These are phyloP conservation scores for Melanostoma scalare DNA, from an alignment of 2,888 invertebrate species.

Conservation along the genomic window DNA sequence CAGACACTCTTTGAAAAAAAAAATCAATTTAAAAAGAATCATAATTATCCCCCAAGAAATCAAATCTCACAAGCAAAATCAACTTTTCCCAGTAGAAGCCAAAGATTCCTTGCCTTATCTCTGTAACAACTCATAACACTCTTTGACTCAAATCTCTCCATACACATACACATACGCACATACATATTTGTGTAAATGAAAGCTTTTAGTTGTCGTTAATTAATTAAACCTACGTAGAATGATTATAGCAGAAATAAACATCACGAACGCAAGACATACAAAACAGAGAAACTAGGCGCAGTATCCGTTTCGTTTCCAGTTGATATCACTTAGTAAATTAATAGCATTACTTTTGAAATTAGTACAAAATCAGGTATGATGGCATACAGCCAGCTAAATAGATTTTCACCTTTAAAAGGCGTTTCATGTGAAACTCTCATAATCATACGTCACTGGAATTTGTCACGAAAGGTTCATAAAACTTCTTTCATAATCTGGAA, in stretches of 20 bases:
- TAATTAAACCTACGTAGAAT: slow-evolving; percentile 18
- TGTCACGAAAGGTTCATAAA: slow-evolving; percentile 56
- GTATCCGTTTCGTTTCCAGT: slow-evolving; percentile 32
- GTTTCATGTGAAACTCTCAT: slow-evolving; percentile 52
- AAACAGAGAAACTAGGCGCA: slow-evolving; percentile 35
- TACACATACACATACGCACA: no score
- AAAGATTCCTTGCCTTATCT: no score
- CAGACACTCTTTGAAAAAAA: no score
- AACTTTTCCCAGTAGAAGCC: no score
- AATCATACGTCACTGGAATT: slow-evolving; percentile 25
- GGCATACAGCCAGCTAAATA: slow-evolving; percentile 44
- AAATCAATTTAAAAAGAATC: no score
- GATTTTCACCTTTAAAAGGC: slow-evolving; percentile 44
- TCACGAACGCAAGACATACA: not conserved
- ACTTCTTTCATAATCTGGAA: slow-evolving; percentile 41
- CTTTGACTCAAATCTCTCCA: no score
- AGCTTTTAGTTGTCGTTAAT: slow-evolving; percentile 26
- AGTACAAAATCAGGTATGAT: slow-evolving; percentile 52
- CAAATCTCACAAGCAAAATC: no score
- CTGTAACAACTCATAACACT: no score
- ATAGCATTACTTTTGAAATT: slow-evolving; percentile 51
- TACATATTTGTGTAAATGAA: slow-evolving; percentile 7
- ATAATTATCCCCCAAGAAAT: no score
- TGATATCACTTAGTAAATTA: slow-evolving; percentile 59
- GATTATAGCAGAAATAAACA: slow-evolving; percentile 19